Conservation (phyloP, 2,113 vertebrate species). For the Syngnathoides biaculeatus region DNA sequence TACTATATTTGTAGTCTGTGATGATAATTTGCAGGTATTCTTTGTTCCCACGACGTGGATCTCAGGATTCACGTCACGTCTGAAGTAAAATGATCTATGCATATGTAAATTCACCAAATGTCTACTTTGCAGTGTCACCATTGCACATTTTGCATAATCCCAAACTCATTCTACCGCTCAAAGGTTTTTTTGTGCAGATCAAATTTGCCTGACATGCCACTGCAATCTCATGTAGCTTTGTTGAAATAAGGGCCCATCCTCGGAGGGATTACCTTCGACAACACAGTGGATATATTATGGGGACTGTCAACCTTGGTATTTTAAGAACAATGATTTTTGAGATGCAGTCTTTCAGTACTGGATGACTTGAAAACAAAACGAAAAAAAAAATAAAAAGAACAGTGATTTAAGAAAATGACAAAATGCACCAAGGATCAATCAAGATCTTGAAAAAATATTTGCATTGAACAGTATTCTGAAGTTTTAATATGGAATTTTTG, state of each 20-base stretch:
- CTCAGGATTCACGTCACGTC: too few species aligned
- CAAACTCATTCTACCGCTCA: conserved; percentile 17
- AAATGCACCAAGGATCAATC: not conserved
- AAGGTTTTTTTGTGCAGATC: not conserved
- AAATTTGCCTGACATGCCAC: not conserved
- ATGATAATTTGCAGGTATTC: too few species aligned
- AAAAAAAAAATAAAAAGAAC: not conserved
- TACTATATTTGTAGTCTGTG: too few species aligned
- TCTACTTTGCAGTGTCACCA: not conserved
- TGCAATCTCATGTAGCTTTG: not conserved
- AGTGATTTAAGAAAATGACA: too few species aligned
- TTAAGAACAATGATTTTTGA: conserved; percentile 20
- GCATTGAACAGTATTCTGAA: too few species aligned
- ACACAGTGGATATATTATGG: conserved; percentile 28
- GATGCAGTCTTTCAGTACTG: not conserved
- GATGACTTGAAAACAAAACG: not conserved
- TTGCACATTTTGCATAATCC: not conserved
- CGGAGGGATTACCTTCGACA: not conserved
- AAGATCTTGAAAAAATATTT: not conserved
- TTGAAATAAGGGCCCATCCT: not conserved
- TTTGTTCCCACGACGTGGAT: too few species aligned
- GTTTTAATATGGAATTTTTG: not conserved
- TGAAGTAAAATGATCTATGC: not conserved
- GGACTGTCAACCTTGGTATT: conserved; percentile 11
- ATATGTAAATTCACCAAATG: not conserved